Evolutionary conservation across 1,140 invertebrate genomes (phyloP).

Genomic region (Diplogasteroides magnus): DNA sequence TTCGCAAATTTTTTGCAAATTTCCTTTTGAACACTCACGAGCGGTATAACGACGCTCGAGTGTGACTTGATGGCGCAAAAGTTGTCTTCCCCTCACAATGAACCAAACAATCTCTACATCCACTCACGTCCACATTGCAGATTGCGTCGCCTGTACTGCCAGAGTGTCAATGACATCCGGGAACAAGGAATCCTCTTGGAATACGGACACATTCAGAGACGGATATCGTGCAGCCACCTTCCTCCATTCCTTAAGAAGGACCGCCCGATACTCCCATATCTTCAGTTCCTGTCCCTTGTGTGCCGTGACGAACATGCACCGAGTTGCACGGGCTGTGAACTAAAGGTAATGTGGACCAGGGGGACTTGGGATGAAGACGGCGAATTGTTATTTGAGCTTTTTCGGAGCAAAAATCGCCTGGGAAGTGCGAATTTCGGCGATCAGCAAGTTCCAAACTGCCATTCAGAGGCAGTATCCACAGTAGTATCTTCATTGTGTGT

Average conservation of each 20-base stretch:
- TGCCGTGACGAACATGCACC: slow-evolving; percentile 52
- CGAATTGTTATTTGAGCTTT: no score
- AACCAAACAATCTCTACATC: no score
- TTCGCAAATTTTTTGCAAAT: no score
- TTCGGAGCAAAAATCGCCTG: slow-evolving; percentile 49
- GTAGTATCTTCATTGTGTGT: no score
- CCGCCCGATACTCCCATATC: slow-evolving; percentile 50
- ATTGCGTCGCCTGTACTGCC: slow-evolving; percentile 44
- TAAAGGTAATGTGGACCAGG: slow-evolving; percentile 13
- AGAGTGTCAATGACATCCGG: slow-evolving; percentile 50
- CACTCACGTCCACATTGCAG: slow-evolving; percentile 40
- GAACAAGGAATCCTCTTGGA: slow-evolving; percentile 50
- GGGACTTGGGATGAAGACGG: no score
- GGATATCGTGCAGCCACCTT: slow-evolving; percentile 49
- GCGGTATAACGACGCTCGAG: no score
- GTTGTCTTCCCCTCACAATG: no score
- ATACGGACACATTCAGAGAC: slow-evolving; percentile 44
- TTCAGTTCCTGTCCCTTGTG: slow-evolving; percentile 42
- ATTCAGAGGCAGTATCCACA: no score
- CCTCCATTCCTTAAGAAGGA: slow-evolving; percentile 46
- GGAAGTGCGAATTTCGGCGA: slow-evolving; percentile 38
- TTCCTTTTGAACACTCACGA: no score
- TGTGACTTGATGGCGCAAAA: no score
- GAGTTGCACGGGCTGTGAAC: slow-evolving; percentile 21
- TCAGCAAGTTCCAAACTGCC: not conserved